Conservation (phyloP, 2,113 vertebrate species). For the Pangasianodon hypophthalmus region DNA sequence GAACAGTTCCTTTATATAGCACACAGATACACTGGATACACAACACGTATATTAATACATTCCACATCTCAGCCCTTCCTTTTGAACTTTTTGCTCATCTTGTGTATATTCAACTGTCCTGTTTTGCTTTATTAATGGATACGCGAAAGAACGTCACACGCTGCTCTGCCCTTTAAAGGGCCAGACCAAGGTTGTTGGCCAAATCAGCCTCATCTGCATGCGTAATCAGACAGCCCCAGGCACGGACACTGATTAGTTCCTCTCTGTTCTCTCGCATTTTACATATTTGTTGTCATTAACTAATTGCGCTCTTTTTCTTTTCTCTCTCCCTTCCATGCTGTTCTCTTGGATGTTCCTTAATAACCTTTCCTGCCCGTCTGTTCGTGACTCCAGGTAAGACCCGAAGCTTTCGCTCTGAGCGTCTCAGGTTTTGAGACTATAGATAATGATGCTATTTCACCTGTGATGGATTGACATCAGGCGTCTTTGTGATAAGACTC, state of each 20-base stretch:
- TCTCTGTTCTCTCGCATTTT: conserved; percentile 37
- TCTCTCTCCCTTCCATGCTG: conserved; percentile 19
- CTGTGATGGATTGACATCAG: conserved; percentile 44
- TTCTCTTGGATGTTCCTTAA: conserved; percentile 17
- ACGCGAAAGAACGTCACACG: conserved; percentile 6
- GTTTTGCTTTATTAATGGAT: not conserved
- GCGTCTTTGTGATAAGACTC: conserved; percentile 42
- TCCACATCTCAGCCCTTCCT: no score
- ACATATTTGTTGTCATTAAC: conserved; percentile 46
- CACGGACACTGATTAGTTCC: conserved; percentile 35
- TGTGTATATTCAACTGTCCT: not conserved
- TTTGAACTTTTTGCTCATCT: not conserved
- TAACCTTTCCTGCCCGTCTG: not conserved
- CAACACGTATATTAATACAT: not conserved
- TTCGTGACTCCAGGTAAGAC: conserved; percentile 54
- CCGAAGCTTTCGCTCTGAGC: conserved; percentile 20
- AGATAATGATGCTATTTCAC: conserved; percentile 37
- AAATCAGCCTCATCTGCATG: conserved; percentile 46
- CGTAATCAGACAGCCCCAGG: conserved; percentile 39
- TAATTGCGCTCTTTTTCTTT: conserved; percentile 43
- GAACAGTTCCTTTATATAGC: conserved; percentile 36
- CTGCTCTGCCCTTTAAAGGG: conserved; percentile 26
- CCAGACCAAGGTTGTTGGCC: conserved; percentile 43
- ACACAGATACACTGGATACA: conserved; percentile 2
- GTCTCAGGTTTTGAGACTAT: conserved; percentile 14